phyloP scores from a whole-genome alignment of 1,140 invertebrate species.

The Cyphomyrmex costatus region DNA sequence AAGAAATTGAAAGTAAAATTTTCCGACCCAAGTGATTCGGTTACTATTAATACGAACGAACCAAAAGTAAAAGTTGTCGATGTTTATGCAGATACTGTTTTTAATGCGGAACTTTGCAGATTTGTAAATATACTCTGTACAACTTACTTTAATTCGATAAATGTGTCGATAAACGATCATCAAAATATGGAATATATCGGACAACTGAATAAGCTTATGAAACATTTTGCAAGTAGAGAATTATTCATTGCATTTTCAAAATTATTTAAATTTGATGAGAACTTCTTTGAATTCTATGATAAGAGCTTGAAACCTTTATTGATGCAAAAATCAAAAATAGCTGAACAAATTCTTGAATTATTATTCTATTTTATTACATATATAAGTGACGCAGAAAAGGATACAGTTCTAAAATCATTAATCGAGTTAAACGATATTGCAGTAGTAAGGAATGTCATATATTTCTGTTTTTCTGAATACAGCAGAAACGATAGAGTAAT shows the following conservation, averaged over 20 bases:
- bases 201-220: slow-evolving; percentile 83
- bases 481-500: slow-evolving; percentile 85
- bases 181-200: slow-evolving; percentile 80
- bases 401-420: slow-evolving; percentile 86
- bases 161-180: slow-evolving; percentile 79
- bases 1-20: slow-evolving; percentile 83
- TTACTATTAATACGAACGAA: slow-evolving; percentile 14
- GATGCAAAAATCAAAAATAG: slow-evolving; percentile 81
- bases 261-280: slow-evolving; percentile 74
- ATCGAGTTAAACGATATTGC: slow-evolving; percentile 77
- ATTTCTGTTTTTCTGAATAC: slow-evolving; percentile 80
- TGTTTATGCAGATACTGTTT: slow-evolving; percentile 69
- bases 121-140: slow-evolving; percentile 86
- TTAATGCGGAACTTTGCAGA: slow-evolving; percentile 83
- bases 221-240: slow-evolving; percentile 84
- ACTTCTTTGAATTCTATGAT: slow-evolving; percentile 86
- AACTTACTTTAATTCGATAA: slow-evolving; percentile 84
- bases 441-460: slow-evolving; percentile 75
- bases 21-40: slow-evolving; percentile 68
- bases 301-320: slow-evolving; percentile 86
- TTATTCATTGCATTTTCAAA: slow-evolving; percentile 84
- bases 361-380: slow-evolving; percentile 88
- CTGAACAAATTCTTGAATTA: slow-evolving; percentile 87
- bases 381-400: slow-evolving; percentile 85
- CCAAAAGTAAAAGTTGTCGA: slow-evolving; percentile 27